phyloP scores from a whole-genome alignment of 2,888 invertebrate genomes.

The Carterocephalus palaemon region DNA sequence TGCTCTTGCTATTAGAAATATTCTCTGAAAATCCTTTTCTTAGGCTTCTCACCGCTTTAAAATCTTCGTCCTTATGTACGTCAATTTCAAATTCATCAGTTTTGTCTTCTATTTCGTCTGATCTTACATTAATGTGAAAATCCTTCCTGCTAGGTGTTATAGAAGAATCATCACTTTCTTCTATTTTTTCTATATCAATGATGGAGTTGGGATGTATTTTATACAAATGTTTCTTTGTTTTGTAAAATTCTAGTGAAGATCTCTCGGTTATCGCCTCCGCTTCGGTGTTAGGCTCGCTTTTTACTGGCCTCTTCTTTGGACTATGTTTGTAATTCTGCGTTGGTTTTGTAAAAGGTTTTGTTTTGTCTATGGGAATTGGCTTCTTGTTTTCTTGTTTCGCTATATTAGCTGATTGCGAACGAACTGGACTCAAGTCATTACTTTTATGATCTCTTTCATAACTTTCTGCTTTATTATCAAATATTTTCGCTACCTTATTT shows the following conservation, averaged over 20 bases:
- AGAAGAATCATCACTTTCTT: neutral
- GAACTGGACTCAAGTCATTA: neutral
- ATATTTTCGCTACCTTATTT: neutral
- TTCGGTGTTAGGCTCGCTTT: neutral
- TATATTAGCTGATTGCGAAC: neutral
- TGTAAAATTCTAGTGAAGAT: conserved; percentile 8
- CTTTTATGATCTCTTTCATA: neutral
- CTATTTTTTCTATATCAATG: neutral
- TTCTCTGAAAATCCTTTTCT: neutral
- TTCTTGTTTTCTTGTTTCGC: neutral
- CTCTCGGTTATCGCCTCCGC: neutral
- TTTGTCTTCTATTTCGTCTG: neutral
- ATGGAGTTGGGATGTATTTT: neutral
- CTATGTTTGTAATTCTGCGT: neutral
- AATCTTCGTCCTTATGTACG: neutral
- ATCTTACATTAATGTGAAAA: neutral
- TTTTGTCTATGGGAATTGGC: neutral
- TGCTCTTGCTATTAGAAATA: neutral
- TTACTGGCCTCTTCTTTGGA: neutral
- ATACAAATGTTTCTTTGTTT: neutral
- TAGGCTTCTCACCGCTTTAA: neutral
- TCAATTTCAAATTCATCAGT: neutral
- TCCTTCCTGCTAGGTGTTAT: conserved; percentile 1
- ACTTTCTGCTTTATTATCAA: neutral
- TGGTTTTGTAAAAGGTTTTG: neutral